These are phyloP conservation scores for Pterois miles DNA, from an alignment of 2,797 vertebrate species.

Conservation along the genomic window DNA sequence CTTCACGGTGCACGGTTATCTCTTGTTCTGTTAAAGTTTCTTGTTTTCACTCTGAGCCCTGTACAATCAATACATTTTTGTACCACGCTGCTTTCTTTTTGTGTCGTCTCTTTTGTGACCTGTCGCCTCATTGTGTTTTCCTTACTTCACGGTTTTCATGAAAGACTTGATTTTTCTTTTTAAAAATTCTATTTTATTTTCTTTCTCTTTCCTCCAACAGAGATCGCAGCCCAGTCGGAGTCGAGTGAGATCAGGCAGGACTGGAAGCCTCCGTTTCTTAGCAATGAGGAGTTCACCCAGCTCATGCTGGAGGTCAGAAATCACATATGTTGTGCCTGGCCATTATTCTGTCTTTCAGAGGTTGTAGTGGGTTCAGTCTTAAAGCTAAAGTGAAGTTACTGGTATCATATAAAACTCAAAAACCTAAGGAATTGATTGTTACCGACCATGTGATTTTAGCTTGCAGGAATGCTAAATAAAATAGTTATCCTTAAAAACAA, in stretches of 20 bases:
- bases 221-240: conserved; percentile 95
- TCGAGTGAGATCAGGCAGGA: conserved; percentile 98
- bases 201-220: conserved; percentile 69
- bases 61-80: conserved; percentile 1
- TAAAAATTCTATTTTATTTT: background rate
- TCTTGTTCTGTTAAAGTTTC: conserved; percentile 14
- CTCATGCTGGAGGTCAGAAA: conserved; percentile 96
- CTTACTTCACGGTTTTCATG: background rate
- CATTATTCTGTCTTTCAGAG: no score
- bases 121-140: background rate
- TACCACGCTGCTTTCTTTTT: background rate
- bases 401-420: no score
- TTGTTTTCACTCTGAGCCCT: conserved; percentile 41
- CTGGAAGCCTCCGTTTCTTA: conserved; percentile 98
- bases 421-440: no score
- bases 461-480: no score
- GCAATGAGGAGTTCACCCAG: conserved; percentile 98
- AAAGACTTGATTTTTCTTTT: background rate
- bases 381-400: no score
- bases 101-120: background rate
- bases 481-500: no score
- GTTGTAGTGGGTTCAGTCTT: no score
- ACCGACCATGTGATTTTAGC: no score
- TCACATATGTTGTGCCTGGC: conserved; percentile 5
- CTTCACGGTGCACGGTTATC: conserved; percentile 18